phyloP scores from a whole-genome alignment of 2,888 invertebrate species.

The Mythimna lalbum region DNA sequence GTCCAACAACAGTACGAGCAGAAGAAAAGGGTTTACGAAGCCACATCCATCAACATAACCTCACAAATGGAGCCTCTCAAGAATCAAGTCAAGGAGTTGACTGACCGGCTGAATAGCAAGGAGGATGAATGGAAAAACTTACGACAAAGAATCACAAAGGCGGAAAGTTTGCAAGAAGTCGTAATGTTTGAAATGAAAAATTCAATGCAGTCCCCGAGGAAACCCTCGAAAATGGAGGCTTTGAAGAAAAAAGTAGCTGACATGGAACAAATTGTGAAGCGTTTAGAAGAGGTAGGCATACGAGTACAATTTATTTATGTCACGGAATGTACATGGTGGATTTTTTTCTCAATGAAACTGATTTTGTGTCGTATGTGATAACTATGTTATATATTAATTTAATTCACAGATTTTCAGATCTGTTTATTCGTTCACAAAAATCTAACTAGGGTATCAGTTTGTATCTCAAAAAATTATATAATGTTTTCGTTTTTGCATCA shows the following conservation, averaged over 20 bases:
- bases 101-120: constrained; percentile 87
- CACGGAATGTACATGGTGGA: not conserved
- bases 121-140: constrained; percentile 90
- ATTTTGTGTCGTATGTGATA: not conserved
- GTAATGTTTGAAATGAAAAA: constrained; percentile 89
- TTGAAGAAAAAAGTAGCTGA: constrained; percentile 91
- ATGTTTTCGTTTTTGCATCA: not conserved
- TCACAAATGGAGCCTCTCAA: constrained; percentile 91
- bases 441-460: constrained; percentile 2
- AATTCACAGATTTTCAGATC: not conserved
- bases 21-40: constrained; percentile 93
- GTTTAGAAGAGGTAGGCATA: constrained; percentile 83
- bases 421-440: constrained; percentile 15
- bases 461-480: not conserved
- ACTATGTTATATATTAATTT: constrained; percentile 16
- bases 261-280: constrained; percentile 89
- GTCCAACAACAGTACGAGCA: constrained; percentile 92
- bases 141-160: constrained; percentile 89
- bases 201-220: constrained; percentile 87
- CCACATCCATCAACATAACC: constrained; percentile 90
- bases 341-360: not conserved
- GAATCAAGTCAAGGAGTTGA: constrained; percentile 88
- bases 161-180: constrained; percentile 89
- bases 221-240: constrained; percentile 91
- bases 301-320: constrained; percentile 29